Evolutionary conservation across 2,113 vertebrate genomes (phyloP).

Genomic region (Festucalex cinctus): DNA sequence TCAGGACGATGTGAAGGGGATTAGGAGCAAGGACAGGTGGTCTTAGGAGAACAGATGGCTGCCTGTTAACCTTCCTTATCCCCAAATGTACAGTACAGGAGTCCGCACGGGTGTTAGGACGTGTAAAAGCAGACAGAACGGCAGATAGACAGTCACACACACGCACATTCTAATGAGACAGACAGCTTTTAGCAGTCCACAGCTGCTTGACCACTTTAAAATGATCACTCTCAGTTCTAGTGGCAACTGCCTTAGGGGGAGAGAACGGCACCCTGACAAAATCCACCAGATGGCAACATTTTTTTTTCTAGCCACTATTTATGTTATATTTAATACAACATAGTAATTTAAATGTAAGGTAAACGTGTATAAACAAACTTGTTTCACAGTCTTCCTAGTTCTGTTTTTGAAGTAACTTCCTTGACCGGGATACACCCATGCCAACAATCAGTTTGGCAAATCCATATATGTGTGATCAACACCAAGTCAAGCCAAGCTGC

Average conservation of each 20-base stretch:
- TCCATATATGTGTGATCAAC: too few relatives aligned
- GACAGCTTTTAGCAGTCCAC: not conserved
- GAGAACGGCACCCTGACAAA: not conserved
- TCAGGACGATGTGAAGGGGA: conserved; percentile 43
- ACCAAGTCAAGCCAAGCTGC: too few relatives aligned
- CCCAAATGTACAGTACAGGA: conserved; percentile 32
- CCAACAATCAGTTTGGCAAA: too few relatives aligned
- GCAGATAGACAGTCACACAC: conserved; percentile 1
- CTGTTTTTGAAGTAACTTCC: too few relatives aligned
- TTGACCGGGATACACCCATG: too few relatives aligned
- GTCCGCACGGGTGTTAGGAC: conserved; percentile 23
- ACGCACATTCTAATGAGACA: conserved; percentile 3
- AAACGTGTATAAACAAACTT: not conserved
- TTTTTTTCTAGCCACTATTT: not conserved
- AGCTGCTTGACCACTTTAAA: conserved; percentile 3
- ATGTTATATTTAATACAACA: not conserved
- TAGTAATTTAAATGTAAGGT: not conserved
- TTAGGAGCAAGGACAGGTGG: conserved; percentile 59
- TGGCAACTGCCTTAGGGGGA: not conserved
- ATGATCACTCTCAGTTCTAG: not conserved
- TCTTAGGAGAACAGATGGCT: conserved; percentile 60
- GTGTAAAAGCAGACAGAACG: conserved; percentile 4
- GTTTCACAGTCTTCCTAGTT: too few relatives aligned
- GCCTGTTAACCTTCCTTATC: conserved; percentile 54
- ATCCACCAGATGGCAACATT: not conserved